Base-by-base conservation (phyloP, 2,888 invertebrate species). In the Epinotia bilunana region DNA sequence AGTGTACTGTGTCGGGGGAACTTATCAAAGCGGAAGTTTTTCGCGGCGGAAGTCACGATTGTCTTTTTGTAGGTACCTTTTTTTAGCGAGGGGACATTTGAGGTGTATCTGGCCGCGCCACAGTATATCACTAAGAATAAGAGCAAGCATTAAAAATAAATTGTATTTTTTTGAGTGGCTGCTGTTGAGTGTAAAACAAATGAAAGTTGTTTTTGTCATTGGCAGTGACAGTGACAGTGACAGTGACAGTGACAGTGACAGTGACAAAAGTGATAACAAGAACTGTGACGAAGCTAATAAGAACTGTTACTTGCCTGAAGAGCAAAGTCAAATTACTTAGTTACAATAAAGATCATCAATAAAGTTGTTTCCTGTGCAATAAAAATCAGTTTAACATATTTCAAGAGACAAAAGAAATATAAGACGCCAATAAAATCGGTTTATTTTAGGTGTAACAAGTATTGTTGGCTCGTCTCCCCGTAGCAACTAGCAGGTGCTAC, bases 31-130 rank as follows among this genome's bases (percentile, higher is more conserved):
- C 88, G 91, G 91, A 91, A 92, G 89, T 78, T 80, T 88, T 88
- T 87, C 81, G 87, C 82, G 81, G 80, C 90, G 91, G 92, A 92
- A 88, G 89, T 85, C 80, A 83, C 83, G 79, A 86, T 87, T 87
- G 87, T 86, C 84, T 88, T 87, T 86, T 87, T 84, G 82, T n/a
- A n/a, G n/a, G n/a, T 86, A 83, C 81, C 81, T 82, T 85, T 88
- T 86, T 87, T 88, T 86, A 86, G 84, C 81, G 86, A 83, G 84
- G 87, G 87, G 87, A 86, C 82, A 85, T 80, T 79, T 77, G 39
- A 78, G 75, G 79, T 77, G 78, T 76, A 77, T 82, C 79, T 79
- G 70, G 64, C 65, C 65, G 68, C 67, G 63, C 64, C 65, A 67
- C 70, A 87, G 86, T 87, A 86, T 81, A 83, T 57, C 60, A 58